phyloP scores from a whole-genome alignment of 1,140 invertebrate genomes.

The Gryllus bimaculatus region DNA sequence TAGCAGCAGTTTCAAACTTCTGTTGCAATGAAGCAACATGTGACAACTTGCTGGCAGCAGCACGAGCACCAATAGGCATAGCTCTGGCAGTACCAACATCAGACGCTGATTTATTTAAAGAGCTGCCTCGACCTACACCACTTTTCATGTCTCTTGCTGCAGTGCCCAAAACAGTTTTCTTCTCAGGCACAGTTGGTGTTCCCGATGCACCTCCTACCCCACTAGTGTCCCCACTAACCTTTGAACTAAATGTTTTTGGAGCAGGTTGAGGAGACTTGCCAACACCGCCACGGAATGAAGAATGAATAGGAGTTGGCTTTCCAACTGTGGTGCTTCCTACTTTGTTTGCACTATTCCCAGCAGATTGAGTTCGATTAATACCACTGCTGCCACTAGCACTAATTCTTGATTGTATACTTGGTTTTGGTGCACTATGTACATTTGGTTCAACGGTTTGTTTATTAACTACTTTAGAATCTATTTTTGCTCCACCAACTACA shows the following conservation, averaged over 20 bases:
- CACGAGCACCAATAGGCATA: conserved; percentile 33
- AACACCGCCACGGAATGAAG: conserved; percentile 7
- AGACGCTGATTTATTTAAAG: conserved; percentile 19
- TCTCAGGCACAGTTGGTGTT: conserved; percentile 34
- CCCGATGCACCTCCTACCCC: conserved; percentile 32
- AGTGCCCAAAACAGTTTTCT: conserved; percentile 23
- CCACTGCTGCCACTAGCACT: conserved; percentile 30
- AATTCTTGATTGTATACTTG: conserved; percentile 26
- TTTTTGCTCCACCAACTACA: conserved; percentile 31
- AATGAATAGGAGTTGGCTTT: conserved; percentile 10
- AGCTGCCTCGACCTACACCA: not conserved
- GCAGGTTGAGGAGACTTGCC: conserved; percentile 14
- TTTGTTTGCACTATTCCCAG: conserved; percentile 26
- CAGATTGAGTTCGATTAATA: conserved; percentile 35
- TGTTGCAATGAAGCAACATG: conserved; percentile 63
- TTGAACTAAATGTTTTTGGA: conserved; percentile 27
- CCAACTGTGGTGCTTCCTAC: conserved; percentile 25
- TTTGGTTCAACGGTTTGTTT: not conserved
- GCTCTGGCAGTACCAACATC: conserved; percentile 33
- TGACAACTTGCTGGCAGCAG: conserved; percentile 44
- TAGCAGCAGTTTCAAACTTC: conserved; percentile 48
- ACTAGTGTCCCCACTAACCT: conserved; percentile 27
- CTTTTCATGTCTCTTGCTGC: not conserved
- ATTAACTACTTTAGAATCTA: conserved; percentile 23
- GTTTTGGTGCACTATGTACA: conserved; percentile 16